phyloP scores from a whole-genome alignment of 2,888 invertebrate genomes.

The Glaucopsyche alexis region DNA sequence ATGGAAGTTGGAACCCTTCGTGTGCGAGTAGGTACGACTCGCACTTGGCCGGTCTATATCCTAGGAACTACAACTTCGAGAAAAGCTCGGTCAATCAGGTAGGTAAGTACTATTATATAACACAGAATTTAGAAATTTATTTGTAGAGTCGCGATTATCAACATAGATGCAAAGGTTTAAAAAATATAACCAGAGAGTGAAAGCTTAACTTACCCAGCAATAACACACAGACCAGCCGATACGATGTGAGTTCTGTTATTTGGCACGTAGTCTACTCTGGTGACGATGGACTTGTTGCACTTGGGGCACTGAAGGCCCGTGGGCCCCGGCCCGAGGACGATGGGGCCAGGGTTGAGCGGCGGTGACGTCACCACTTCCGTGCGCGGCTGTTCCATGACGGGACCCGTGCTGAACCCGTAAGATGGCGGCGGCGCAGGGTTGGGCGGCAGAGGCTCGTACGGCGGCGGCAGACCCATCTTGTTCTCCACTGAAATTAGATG shows the following conservation, averaged over 20 bases:
- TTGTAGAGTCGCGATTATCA: too few species aligned
- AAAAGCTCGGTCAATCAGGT: too few species aligned
- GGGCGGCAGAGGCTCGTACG: slow-evolving; percentile 62
- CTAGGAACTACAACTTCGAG: too few species aligned
- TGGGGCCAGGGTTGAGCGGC: slow-evolving; percentile 37
- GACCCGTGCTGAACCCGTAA: slow-evolving; percentile 67
- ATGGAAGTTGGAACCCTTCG: too few species aligned
- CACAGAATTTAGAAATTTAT: too few species aligned
- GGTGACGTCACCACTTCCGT: slow-evolving; percentile 62
- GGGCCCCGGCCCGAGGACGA: slow-evolving; percentile 66
- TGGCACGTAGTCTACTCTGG: slow-evolving; percentile 66
- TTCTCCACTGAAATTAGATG: slow-evolving; percentile 67
- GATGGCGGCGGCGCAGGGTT: slow-evolving; percentile 69
- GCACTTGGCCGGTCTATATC: too few species aligned
- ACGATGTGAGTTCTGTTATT: slow-evolving; percentile 71
- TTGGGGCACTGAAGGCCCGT: slow-evolving; percentile 64
- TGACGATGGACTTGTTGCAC: slow-evolving; percentile 67
- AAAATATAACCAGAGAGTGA: too few species aligned
- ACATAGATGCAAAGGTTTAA: too few species aligned
- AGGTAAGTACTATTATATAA: too few species aligned
- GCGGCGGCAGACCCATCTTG: slow-evolving; percentile 73
- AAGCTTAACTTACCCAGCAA: slow-evolving; percentile 60
- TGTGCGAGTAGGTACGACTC: too few species aligned
- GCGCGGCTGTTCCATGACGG: slow-evolving; percentile 55
- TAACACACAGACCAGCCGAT: slow-evolving; percentile 67